phyloP scores from a whole-genome alignment of 2,113 vertebrate genomes.

The Columba livia region DNA sequence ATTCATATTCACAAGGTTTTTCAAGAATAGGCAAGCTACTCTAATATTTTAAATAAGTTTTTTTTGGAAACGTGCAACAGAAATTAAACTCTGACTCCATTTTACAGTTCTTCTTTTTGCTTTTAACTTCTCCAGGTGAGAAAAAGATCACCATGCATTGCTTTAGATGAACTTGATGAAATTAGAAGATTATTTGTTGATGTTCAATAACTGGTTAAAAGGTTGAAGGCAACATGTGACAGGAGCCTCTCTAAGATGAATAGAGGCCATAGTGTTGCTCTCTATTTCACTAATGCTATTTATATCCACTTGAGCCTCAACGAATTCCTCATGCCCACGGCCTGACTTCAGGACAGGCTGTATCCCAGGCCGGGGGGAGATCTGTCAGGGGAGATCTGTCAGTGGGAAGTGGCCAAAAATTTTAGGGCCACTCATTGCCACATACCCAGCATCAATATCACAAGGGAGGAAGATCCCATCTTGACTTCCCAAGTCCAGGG shows the following conservation, averaged over 20 bases:
- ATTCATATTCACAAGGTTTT: background rate
- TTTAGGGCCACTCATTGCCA: background rate
- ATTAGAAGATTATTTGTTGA: background rate
- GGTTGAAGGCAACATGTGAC: background rate
- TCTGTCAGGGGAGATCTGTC: background rate
- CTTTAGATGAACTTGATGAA: background rate
- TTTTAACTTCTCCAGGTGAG: background rate
- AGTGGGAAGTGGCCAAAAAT: background rate
- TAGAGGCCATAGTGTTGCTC: background rate
- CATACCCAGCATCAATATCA: background rate
- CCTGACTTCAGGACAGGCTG: background rate
- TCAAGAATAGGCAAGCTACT: background rate
- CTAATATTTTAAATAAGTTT: background rate
- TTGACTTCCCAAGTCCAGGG: background rate
- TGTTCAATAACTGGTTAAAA: background rate
- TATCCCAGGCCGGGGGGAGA: background rate
- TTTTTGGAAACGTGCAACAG: background rate
- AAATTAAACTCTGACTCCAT: background rate
- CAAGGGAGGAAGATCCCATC: background rate
- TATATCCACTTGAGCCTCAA: background rate
- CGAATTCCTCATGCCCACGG: fast-evolving
- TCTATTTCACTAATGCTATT: background rate
- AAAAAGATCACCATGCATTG: background rate
- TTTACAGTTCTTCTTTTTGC: background rate
- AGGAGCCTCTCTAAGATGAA: background rate